phyloP scores from a whole-genome alignment of 2,113 vertebrate genomes.

The Periophthalmus modestus region DNA sequence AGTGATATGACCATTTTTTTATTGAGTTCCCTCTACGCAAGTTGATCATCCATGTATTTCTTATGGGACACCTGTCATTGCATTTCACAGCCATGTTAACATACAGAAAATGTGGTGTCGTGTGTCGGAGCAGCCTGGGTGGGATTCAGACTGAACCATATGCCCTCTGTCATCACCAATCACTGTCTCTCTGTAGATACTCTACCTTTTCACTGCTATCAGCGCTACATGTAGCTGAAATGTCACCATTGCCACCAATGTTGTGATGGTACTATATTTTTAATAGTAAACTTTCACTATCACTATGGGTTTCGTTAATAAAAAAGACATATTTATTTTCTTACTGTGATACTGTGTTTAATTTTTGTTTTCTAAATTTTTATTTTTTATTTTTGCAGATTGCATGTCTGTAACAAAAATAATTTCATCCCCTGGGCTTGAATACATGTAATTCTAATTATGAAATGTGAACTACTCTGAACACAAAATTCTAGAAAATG shows the following conservation, averaged over 20 bases:
- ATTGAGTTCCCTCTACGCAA: neutral
- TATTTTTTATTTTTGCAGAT: too few relatives aligned
- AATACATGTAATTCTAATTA: too few relatives aligned
- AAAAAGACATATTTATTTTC: too few relatives aligned
- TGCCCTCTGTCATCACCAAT: conserved; percentile 3
- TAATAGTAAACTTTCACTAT: too few relatives aligned
- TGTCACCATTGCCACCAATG: neutral
- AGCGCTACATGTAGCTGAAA: neutral
- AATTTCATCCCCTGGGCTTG: too few relatives aligned
- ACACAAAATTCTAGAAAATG: too few relatives aligned
- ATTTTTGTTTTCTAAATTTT: too few relatives aligned
- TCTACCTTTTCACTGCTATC: neutral
- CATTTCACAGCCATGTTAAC: neutral
- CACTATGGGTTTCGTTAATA: too few relatives aligned
- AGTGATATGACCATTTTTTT: neutral
- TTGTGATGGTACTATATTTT: too few relatives aligned
- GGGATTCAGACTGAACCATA: neutral
- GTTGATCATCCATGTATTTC: neutral
- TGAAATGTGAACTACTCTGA: too few relatives aligned
- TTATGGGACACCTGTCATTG: neutral
- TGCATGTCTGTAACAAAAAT: too few relatives aligned
- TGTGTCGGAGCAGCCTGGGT: conserved; percentile 7
- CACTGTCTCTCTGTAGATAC: neutral
- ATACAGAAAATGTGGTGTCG: neutral
- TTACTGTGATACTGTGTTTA: too few relatives aligned